These are phyloP conservation scores for Drosophila tropicalis DNA, from an alignment of 1,140 invertebrate species.

Conservation along the genomic window DNA sequence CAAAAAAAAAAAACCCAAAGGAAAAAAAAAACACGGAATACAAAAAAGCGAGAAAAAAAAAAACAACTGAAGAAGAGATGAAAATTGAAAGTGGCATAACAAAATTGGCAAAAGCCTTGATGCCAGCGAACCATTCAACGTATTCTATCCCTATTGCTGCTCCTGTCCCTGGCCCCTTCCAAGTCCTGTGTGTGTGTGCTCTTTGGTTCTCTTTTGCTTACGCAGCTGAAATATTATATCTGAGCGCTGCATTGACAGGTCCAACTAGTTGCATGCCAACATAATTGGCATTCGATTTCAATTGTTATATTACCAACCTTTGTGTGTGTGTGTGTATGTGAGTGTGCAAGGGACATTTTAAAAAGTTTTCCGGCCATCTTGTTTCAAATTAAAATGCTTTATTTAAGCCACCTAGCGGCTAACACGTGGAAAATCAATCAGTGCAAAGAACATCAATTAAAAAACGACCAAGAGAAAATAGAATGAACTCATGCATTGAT, in stretches of 20 bases:
- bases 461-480: constrained; percentile 24
- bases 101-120: constrained; percentile 30
- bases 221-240: constrained; percentile 72
- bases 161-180: neutral
- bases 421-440: constrained; percentile 67
- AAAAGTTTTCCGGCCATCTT: constrained; percentile 17
- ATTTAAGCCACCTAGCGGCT: constrained; percentile 59
- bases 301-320: constrained; percentile 46
- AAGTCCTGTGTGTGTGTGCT: neutral
- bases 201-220: constrained; percentile 23
- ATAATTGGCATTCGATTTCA: constrained; percentile 74
- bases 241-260: constrained; percentile 54
- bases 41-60: constrained; percentile 26
- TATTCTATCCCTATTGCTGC: neutral
- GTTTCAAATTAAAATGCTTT: constrained; percentile 63
- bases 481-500: constrained; percentile 13
- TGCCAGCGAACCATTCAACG: constrained; percentile 13
- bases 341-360: constrained; percentile 3
- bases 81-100: constrained; percentile 26
- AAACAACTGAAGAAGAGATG: constrained; percentile 29
- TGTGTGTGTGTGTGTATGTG: constrained; percentile 42
- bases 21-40: constrained; percentile 1
- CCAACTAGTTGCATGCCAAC: constrained; percentile 73
- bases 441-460: constrained; percentile 46
- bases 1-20: constrained; percentile 28